These are phyloP conservation scores for Drosophila dives DNA, from an alignment of 2,888 invertebrate genomes.

Conservation along the genomic window DNA sequence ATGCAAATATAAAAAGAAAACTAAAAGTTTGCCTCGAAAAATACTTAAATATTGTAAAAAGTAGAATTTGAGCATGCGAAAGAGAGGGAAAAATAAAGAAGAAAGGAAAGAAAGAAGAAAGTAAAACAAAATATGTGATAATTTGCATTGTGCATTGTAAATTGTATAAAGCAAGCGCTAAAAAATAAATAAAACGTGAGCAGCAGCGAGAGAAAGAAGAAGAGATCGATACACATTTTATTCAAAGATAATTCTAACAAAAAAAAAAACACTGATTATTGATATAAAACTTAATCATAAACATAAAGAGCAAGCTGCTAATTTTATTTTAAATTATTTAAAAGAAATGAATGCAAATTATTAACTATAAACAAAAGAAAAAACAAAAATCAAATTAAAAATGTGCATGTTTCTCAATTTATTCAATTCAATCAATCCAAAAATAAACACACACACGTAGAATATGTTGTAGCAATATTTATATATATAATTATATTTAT, in stretches of 20 bases:
- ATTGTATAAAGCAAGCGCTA: conserved; percentile 65
- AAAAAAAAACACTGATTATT: conserved; percentile 37
- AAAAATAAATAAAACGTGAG: conserved; percentile 19
- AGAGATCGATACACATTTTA: conserved; percentile 38
- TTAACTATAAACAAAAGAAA: conserved; percentile 35
- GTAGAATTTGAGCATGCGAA: conserved; percentile 73
- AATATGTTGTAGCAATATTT: conserved; percentile 70
- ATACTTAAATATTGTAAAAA: conserved; percentile 69
- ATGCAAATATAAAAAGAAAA: conserved; percentile 26
- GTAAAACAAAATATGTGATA: conserved; percentile 76
- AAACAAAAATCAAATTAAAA: conserved; percentile 31
- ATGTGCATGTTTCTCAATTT: conserved; percentile 61
- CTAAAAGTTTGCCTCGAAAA: conserved; percentile 57
- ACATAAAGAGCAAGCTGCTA: conserved; percentile 53
- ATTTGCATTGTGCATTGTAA: conserved; percentile 83
- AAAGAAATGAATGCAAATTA: conserved; percentile 53
- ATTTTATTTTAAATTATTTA: conserved; percentile 67
- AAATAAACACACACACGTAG: conserved; percentile 49
- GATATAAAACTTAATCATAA: conserved; percentile 33
- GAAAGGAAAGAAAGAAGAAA: conserved; percentile 27
- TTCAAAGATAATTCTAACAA: conserved; percentile 44
- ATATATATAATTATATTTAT: not conserved
- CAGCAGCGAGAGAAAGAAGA: conserved; percentile 8
- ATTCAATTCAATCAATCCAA: conserved; percentile 40
- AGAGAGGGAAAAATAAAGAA: conserved; percentile 20